Evolutionary conservation across 2,888 invertebrate species (phyloP).

Genomic region (Poecilus cupreus): DNA sequence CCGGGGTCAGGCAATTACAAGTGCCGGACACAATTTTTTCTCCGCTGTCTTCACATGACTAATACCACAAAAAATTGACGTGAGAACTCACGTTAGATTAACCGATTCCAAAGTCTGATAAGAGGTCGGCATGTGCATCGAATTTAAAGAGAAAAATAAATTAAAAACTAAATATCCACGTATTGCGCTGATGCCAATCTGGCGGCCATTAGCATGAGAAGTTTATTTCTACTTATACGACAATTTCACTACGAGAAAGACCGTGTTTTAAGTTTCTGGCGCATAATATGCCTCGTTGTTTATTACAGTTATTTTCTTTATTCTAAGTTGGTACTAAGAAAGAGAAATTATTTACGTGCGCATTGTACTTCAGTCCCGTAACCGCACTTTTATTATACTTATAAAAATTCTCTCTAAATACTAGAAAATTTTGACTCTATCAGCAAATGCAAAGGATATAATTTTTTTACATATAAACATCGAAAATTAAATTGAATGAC

Average conservation of each 20-base stretch:
- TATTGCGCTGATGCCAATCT: conserved; percentile 6
- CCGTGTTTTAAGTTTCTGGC: neutral
- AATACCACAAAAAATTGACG: conserved; percentile 30
- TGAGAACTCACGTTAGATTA: conserved; percentile 16
- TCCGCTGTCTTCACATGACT: conserved; percentile 33
- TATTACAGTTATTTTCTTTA: conserved; percentile 19
- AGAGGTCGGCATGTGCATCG: conserved; percentile 24
- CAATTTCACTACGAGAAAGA: neutral
- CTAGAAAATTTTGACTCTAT: too few species aligned
- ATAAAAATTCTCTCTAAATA: too few species aligned
- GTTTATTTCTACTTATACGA: conserved; percentile 25
- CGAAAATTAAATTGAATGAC: too few species aligned
- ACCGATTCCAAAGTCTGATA: neutral
- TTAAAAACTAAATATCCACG: conserved; percentile 29
- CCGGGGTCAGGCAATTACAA: conserved; percentile 21
- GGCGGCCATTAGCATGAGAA: conserved; percentile 19
- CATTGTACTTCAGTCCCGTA: neutral
- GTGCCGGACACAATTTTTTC: conserved; percentile 20
- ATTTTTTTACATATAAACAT: too few species aligned
- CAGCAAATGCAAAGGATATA: too few species aligned
- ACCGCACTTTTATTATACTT: neutral
- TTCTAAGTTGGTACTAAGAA: conserved; percentile 16
- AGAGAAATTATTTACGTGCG: conserved; percentile 8
- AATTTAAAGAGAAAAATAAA: conserved; percentile 28
- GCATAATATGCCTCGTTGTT: conserved; percentile 20